Percentiles rank a stretch among this genome's conserved stretches.
Evolutionary conservation across 2,797 vertebrate genomes (phyloP).

Genomic region (Chaetodon trifasciatus): DNA sequence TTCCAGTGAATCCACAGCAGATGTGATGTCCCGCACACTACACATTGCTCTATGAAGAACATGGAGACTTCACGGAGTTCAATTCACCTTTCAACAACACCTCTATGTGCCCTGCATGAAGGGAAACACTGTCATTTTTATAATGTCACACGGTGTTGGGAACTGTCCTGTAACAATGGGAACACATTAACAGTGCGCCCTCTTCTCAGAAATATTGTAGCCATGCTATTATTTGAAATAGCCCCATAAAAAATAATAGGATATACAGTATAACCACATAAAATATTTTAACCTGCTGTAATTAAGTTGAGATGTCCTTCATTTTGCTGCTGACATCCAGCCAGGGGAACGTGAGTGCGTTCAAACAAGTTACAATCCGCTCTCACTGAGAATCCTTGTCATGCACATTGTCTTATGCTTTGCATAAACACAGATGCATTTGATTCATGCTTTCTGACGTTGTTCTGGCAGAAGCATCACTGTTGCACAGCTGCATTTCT

Average conservation of each 20-base stretch:
- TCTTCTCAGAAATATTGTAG: background rate
- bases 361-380: background rate
- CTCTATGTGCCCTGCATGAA: background rate
- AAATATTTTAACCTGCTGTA: background rate
- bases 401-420: too few species aligned
- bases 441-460: background rate
- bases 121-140: background rate
- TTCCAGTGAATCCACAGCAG: background rate
- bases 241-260: background rate
- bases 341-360: background rate
- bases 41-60: background rate
- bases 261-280: background rate
- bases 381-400: background rate
- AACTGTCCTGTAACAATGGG: background rate
- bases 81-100: background rate
- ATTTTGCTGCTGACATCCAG: background rate
- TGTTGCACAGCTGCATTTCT: background rate
- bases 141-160: background rate
- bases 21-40: background rate
- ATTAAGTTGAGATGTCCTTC: background rate
- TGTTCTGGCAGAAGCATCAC: background rate
- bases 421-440: background rate
- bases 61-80: background rate
- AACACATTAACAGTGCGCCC: background rate
- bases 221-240: background rate